These are phyloP conservation scores for Halocaridina rubra DNA, from an alignment of 2,888 invertebrate species.

Conservation along the genomic window DNA sequence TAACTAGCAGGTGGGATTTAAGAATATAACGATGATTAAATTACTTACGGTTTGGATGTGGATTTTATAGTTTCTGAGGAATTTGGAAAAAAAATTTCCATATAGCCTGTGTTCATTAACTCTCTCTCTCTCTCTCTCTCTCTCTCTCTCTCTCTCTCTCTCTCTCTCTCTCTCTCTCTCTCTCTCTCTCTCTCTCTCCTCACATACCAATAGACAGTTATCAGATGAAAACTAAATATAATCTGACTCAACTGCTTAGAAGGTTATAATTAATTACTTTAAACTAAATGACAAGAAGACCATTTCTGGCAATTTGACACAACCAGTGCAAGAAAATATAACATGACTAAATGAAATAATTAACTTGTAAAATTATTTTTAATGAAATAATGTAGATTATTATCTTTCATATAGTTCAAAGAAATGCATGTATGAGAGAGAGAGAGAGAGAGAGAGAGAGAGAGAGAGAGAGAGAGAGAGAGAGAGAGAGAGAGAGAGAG, in stretches of 20 bases:
- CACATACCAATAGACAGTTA: neutral
- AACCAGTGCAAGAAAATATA: too few relatives aligned
- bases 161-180: neutral
- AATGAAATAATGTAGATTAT: neutral
- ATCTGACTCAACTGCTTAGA: too few relatives aligned
- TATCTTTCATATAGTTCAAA: neutral
- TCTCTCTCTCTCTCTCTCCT: neutral
- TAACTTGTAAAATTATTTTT: neutral
- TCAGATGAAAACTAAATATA: too few relatives aligned
- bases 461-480: neutral
- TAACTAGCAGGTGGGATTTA: neutral
- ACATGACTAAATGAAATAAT: neutral
- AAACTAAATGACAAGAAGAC: neutral
- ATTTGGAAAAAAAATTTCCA: too few relatives aligned
- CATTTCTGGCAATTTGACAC: neutral
- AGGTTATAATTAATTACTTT: too few relatives aligned
- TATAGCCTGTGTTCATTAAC: too few relatives aligned
- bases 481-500: neutral
- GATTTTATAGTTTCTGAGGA: too few relatives aligned
- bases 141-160: slow-evolving; percentile 1
- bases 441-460: neutral
- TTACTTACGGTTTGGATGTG: too few relatives aligned
- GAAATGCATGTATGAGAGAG: neutral
- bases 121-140: neutral
- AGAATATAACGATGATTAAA: too few relatives aligned